phyloP scores from a whole-genome alignment of 2,888 invertebrate genomes.

The Eledone cirrhosa region DNA sequence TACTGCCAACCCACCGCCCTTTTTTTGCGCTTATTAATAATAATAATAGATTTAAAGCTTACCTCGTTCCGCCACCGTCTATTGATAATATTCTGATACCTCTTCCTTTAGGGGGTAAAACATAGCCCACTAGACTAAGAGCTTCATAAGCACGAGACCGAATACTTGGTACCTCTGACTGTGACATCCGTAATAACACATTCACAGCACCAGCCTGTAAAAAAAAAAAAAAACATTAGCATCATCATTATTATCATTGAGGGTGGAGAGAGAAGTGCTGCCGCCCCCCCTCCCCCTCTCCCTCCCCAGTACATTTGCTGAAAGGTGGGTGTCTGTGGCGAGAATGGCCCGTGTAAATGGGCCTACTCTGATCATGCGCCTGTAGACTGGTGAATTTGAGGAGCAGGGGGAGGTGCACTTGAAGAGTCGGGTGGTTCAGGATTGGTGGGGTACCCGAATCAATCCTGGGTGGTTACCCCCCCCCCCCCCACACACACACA shows the following conservation, averaged over 20 bases:
- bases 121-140: conserved; percentile 77
- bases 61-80: conserved; percentile 87
- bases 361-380: not conserved
- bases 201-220: conserved; percentile 76
- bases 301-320: too few species aligned
- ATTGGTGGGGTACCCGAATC: too few species aligned
- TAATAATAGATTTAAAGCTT: conserved; percentile 32
- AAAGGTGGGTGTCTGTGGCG: too few species aligned
- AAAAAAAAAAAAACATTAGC: conserved; percentile 29
- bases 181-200: conserved; percentile 72
- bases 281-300: not conserved
- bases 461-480: not conserved
- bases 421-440: too few species aligned
- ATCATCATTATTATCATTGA: not conserved
- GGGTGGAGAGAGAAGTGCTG: too few species aligned
- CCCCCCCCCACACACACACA: too few species aligned
- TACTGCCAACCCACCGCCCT: too few species aligned
- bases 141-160: conserved; percentile 67
- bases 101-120: conserved; percentile 75
- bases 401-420: too few species aligned
- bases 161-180: conserved; percentile 41
- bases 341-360: too few species aligned
- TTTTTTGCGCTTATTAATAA: not conserved
- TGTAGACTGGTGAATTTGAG: not conserved
- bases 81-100: conserved; percentile 85